phyloP scores from a whole-genome alignment of 2,888 invertebrate species.

The Alcis repandata region DNA sequence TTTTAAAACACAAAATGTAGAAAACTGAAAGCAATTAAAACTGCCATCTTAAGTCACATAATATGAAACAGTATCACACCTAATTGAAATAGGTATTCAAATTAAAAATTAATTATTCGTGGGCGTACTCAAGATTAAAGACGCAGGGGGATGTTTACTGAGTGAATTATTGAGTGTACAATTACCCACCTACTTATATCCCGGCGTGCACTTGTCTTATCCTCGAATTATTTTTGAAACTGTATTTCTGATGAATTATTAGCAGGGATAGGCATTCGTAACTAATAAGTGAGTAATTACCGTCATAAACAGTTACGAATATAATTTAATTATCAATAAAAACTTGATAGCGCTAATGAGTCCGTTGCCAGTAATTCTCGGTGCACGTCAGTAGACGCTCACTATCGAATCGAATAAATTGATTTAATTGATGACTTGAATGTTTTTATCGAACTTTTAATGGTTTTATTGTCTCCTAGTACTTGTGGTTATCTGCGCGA shows the following conservation, averaged over 20 bases:
- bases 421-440: slow-evolving; percentile 49
- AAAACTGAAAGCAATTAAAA: too few species aligned
- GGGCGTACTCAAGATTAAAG: background rate
- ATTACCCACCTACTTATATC: background rate
- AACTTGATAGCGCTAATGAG: slow-evolving; percentile 30
- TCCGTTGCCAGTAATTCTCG: slow-evolving; percentile 25
- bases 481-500: slow-evolving; percentile 22
- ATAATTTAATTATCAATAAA: slow-evolving; percentile 21
- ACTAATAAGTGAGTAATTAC: background rate
- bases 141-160: background rate
- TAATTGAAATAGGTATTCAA: background rate
- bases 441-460: slow-evolving; percentile 50
- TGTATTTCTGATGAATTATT: background rate
- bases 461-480: slow-evolving; percentile 42
- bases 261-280: background rate
- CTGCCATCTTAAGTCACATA: too few species aligned
- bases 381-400: slow-evolving; percentile 8
- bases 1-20: too few species aligned
- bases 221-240: background rate
- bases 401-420: slow-evolving; percentile 48
- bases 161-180: background rate
- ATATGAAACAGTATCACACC: too few species aligned
- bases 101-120: background rate
- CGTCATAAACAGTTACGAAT: slow-evolving; percentile 1
- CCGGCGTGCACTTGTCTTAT: too few species aligned